phyloP scores from a whole-genome alignment of 2,797 vertebrate species.

The Allobates femoralis region DNA sequence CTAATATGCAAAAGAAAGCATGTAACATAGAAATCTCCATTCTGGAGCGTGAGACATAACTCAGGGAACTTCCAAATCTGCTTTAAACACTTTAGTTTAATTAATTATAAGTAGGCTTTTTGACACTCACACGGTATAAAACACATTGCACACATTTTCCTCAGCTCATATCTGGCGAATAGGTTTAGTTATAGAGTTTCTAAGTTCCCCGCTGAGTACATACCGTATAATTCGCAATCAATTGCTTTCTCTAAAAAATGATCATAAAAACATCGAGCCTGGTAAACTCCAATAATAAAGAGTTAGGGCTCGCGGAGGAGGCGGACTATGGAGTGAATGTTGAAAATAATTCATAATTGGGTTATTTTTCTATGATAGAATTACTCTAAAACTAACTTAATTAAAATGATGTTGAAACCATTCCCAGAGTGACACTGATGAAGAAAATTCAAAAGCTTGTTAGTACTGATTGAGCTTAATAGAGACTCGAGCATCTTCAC shows the following conservation, averaged over 20 bases:
- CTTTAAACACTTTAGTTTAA: too few species aligned
- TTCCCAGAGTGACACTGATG: slow-evolving; percentile 61
- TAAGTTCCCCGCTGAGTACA: neutral
- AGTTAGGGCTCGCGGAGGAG: neutral
- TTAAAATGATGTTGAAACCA: slow-evolving; percentile 57
- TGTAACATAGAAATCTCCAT: too few species aligned
- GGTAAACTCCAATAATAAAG: neutral
- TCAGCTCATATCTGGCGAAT: too few species aligned
- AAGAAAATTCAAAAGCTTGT: slow-evolving; percentile 60
- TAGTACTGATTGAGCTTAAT: slow-evolving; percentile 61
- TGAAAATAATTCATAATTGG: slow-evolving; percentile 55
- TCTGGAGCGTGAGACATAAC: too few species aligned
- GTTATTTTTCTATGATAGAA: slow-evolving; percentile 55
- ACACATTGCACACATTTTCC: too few species aligned
- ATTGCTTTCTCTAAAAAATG: neutral
- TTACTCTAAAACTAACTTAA: slow-evolving; percentile 57
- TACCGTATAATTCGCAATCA: neutral
- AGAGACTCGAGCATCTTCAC: slow-evolving; percentile 22
- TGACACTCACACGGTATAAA: too few species aligned
- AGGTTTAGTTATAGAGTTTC: too few species aligned
- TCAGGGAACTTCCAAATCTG: too few species aligned
- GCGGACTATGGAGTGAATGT: neutral
- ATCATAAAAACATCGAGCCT: neutral
- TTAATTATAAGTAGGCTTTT: too few species aligned
- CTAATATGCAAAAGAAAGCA: too few species aligned